phyloP scores from a whole-genome alignment of 2,797 vertebrate genomes.

The Semaprochilodus insignis region DNA sequence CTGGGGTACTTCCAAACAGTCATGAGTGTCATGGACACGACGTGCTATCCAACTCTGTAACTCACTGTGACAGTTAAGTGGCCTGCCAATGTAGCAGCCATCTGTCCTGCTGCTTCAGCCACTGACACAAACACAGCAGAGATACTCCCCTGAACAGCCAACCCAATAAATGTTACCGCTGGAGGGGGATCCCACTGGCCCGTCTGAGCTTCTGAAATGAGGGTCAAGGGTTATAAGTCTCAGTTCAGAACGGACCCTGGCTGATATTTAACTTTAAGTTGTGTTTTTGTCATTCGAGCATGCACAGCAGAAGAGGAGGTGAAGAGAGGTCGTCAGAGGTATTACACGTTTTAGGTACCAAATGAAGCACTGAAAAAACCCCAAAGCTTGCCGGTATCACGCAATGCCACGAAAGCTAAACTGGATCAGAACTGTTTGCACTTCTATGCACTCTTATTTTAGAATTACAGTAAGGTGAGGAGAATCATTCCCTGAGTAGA shows the following conservation, averaged over 20 bases:
- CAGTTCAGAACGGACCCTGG: conserved; percentile 58
- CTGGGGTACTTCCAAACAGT: conserved; percentile 10
- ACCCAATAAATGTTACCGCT: conserved; percentile 49
- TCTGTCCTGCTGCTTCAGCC: conserved; percentile 62
- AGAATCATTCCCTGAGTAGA: too few relatives aligned
- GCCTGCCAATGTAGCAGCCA: conserved; percentile 46
- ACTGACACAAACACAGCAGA: conserved; percentile 52
- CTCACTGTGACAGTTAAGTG: conserved; percentile 53
- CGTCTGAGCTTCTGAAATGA: conserved; percentile 57
- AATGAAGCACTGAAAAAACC: too few relatives aligned
- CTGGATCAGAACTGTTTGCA: too few relatives aligned
- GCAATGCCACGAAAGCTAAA: too few relatives aligned
- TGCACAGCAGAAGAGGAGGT: too few relatives aligned
- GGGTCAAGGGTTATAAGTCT: conserved; percentile 52
- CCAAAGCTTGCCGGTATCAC: too few relatives aligned
- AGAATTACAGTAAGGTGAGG: too few relatives aligned
- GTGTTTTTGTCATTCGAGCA: too few relatives aligned
- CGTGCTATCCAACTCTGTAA: conserved; percentile 46
- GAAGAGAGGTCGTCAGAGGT: too few relatives aligned
- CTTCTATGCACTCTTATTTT: too few relatives aligned
- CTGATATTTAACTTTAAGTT: neutral
- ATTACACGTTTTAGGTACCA: too few relatives aligned
- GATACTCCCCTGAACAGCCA: conserved; percentile 34
- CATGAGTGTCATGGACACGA: conserved; percentile 44
- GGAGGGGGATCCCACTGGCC: conserved; percentile 2